phyloP scores from a whole-genome alignment of 2,113 vertebrate species.

The Agelaius phoeniceus region DNA sequence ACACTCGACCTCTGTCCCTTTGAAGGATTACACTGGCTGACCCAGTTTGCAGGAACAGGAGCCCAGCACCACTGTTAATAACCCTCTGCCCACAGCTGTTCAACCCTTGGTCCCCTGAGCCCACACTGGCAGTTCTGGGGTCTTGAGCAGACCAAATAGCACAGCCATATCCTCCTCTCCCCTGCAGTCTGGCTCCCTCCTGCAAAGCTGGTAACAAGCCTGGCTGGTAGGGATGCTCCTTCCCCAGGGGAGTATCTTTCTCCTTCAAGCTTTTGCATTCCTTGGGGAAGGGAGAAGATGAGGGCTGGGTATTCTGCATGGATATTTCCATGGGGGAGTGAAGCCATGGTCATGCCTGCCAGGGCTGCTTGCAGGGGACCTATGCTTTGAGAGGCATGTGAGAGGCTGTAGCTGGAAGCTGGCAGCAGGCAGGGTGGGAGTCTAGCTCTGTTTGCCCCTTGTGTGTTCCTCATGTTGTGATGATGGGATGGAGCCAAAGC shows the following conservation, averaged over 20 bases:
- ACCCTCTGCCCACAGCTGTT: background rate
- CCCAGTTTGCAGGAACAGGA: constrained; percentile 24
- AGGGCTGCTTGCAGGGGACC: background rate
- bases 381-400: rapidly evolving
- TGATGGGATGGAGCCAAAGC: background rate
- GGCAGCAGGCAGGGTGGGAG: background rate
- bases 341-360: background rate
- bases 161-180: background rate
- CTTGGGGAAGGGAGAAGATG: background rate
- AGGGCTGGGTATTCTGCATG: background rate
- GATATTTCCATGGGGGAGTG: background rate
- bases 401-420: background rate
- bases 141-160: background rate
- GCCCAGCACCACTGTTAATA: background rate
- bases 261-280: background rate
- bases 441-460: background rate
- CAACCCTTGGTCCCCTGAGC: background rate
- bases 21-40: constrained; percentile 32
- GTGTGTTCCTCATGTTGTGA: rapidly evolving
- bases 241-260: background rate
- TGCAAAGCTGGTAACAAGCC: background rate
- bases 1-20: background rate
- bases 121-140: background rate
- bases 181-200: background rate
- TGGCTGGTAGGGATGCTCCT: background rate